A percentile compares a stretch with the other conserved stretches of the same genome.
Conservation (phyloP, 1,140 invertebrate species). For the Pseudomyrmex concolor region DNA sequence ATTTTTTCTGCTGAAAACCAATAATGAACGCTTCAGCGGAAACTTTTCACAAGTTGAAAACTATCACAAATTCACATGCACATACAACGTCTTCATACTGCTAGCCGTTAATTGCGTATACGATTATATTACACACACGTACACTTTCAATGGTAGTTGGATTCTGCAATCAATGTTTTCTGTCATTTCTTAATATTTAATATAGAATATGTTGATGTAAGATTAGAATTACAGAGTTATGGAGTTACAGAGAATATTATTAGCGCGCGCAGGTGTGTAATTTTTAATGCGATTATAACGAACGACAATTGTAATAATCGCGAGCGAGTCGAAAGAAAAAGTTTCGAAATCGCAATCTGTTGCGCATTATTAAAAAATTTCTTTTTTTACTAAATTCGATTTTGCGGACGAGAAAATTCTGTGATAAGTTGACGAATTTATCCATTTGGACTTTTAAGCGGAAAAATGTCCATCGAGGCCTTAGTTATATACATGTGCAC, state of each 20-base stretch:
- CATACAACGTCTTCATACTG: no score
- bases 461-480: conserved; percentile 48
- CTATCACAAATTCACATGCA: no score
- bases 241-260: background rate
- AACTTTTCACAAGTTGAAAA: no score
- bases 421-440: conserved; percentile 61
- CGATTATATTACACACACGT: background rate
- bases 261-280: background rate
- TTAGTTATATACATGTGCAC: conserved; percentile 41
- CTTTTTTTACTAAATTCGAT: conserved; percentile 41
- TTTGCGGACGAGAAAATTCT: conserved; percentile 52
- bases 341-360: background rate
- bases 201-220: background rate
- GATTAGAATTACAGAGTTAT: conserved; percentile 1
- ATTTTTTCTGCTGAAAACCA: no score
- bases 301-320: background rate
- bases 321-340: background rate
- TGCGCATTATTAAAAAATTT: conserved; percentile 13
- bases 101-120: background rate
- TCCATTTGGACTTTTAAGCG: conserved; percentile 26
- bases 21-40: no score
- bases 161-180: background rate
- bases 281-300: background rate
- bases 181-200: background rate
- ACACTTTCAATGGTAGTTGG: conserved; percentile 16